Percentiles rank a stretch among this genome's conserved stretches.
These are phyloP conservation scores for Seriola dumerili DNA, from an alignment of 2,113 vertebrate genomes.

Conservation along the genomic window DNA sequence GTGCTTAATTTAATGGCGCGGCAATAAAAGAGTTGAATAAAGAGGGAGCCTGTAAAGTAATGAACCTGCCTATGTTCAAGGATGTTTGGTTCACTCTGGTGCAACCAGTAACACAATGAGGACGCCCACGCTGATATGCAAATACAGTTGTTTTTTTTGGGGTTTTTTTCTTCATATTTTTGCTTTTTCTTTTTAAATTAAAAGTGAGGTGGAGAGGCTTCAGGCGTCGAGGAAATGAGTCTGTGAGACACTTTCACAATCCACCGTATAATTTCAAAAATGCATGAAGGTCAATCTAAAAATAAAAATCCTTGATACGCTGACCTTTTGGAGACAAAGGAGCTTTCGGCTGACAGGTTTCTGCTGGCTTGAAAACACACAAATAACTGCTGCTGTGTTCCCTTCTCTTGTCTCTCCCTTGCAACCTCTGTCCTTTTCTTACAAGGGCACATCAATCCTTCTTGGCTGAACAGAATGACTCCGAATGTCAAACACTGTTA, in stretches of 20 bases:
- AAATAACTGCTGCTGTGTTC: conserved; percentile 4
- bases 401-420: neutral
- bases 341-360: conserved; percentile 3
- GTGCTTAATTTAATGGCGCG: conserved; percentile 23
- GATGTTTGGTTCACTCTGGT: neutral
- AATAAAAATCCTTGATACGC: conserved; percentile 33
- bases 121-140: neutral
- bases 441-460: conserved; percentile 37
- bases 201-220: neutral
- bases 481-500: conserved; percentile 36
- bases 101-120: neutral
- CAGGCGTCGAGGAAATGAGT: neutral
- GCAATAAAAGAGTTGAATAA: conserved; percentile 25
- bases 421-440: conserved; percentile 4
- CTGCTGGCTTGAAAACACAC: conserved; percentile 24
- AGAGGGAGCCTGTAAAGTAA: conserved; percentile 1
- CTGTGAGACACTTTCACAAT: neutral
- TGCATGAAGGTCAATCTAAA: conserved; percentile 48
- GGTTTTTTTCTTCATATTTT: neutral
- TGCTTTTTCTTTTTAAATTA: neutral
- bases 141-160: neutral
- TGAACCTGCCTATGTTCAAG: conserved; percentile 1
- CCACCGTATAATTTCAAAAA: conserved; percentile 24
- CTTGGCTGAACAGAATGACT: conserved; percentile 14
- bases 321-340: conserved; percentile 55